Evolutionary conservation across 2,113 vertebrate genomes (phyloP).

Genomic region (Dolichallabes microphthalmus): DNA sequence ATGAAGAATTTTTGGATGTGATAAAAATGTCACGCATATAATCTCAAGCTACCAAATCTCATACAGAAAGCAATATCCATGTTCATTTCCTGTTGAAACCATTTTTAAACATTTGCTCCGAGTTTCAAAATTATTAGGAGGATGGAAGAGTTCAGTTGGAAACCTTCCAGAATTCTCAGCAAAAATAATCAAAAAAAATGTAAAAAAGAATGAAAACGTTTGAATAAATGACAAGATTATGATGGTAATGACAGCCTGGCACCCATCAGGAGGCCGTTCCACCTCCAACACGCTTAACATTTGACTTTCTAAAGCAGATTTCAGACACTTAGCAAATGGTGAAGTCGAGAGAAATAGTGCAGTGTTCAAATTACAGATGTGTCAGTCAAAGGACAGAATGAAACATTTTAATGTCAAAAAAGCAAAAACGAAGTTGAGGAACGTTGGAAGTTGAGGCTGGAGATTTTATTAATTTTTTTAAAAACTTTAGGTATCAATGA

Average conservation of each 20-base stretch:
- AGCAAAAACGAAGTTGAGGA: neutral
- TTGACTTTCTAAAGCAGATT: conserved; percentile 18
- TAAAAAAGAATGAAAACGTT: neutral
- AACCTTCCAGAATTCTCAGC: neutral
- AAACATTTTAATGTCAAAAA: conserved; percentile 21
- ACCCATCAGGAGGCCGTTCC: conserved; percentile 7
- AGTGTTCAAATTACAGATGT: conserved; percentile 18
- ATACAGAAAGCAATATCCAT: neutral
- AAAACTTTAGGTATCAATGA: no score
- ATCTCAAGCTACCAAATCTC: neutral
- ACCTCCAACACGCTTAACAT: conserved; percentile 24
- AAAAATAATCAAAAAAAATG: no score
- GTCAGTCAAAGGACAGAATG: neutral
- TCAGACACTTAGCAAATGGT: neutral
- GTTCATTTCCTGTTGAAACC: neutral
- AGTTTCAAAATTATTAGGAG: neutral
- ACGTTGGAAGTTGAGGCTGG: no score
- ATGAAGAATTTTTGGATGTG: neutral
- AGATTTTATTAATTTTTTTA: no score
- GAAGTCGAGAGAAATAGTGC: neutral
- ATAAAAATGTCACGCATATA: neutral
- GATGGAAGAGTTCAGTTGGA: neutral
- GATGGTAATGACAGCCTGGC: conserved; percentile 7
- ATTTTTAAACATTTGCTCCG: neutral
- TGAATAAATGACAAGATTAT: conserved; percentile 6